Evolutionary conservation across 2,888 invertebrate genomes (phyloP).

Genomic region (Gastrophysa polygoni): DNA sequence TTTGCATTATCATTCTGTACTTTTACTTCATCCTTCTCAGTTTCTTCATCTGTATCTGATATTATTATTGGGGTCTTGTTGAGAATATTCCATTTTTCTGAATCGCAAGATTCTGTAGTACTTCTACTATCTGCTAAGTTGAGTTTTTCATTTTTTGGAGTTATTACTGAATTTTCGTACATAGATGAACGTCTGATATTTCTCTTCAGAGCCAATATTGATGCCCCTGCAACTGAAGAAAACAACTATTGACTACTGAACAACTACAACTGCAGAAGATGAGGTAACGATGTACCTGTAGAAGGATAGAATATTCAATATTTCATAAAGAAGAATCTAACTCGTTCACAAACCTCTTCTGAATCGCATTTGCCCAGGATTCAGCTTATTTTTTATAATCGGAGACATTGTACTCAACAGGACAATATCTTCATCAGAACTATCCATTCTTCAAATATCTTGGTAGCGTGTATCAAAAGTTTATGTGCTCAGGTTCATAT

Average conservation of each 20-base stretch:
- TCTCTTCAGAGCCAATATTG: slow-evolving; percentile 48
- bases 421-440: slow-evolving; percentile 37
- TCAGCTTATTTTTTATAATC: slow-evolving; percentile 35
- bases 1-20: background rate
- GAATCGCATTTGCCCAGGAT: slow-evolving; percentile 37
- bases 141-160: slow-evolving; percentile 33
- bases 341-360: slow-evolving; percentile 42
- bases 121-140: slow-evolving; percentile 30
- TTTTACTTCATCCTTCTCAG: slow-evolving; percentile 6
- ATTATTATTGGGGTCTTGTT: slow-evolving; percentile 30
- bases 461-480: too few species aligned
- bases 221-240: slow-evolving; percentile 42
- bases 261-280: background rate
- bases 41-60: slow-evolving; percentile 27
- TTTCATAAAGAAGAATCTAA: too few species aligned
- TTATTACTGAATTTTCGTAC: slow-evolving; percentile 39
- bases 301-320: too few species aligned
- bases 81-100: slow-evolving; percentile 13
- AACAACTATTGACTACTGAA: background rate
- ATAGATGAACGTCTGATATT: slow-evolving; percentile 47
- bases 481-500: too few species aligned
- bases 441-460: slow-evolving; percentile 36
- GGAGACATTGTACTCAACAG: slow-evolving; percentile 52
- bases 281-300: too few species aligned
- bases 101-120: slow-evolving; percentile 30